Percentiles rank a stretch among this genome's conserved stretches.
phyloP scores from a whole-genome alignment of 2,888 invertebrate genomes.

The Pseudeuparius sepicola region DNA sequence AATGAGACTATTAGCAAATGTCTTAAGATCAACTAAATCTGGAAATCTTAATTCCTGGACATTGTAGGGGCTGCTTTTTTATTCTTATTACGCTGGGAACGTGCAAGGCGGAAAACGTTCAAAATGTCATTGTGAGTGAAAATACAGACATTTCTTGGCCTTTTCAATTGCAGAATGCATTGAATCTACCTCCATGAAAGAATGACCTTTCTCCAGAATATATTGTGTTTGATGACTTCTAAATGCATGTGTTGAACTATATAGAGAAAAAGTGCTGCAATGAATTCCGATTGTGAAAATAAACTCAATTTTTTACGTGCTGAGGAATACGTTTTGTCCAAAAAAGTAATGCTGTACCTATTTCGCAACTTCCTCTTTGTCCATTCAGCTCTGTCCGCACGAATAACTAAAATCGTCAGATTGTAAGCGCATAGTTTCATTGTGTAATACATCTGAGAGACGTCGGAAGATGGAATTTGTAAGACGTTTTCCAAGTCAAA shows the following conservation, averaged over 20 bases:
- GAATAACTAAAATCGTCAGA: constrained; percentile 20
- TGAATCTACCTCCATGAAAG: too few relatives aligned
- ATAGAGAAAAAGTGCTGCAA: constrained; percentile 13
- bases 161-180: too few relatives aligned
- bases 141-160: too few relatives aligned
- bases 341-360: constrained; percentile 21
- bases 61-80: too few relatives aligned
- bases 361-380: constrained; percentile 23
- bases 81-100: too few relatives aligned
- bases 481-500: constrained; percentile 28
- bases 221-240: constrained; percentile 10
- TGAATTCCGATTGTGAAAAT: constrained; percentile 13
- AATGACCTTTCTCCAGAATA: constrained; percentile 11
- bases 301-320: constrained; percentile 4
- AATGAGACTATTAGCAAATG: too few relatives aligned
- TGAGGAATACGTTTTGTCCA: constrained; percentile 3
- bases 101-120: too few relatives aligned
- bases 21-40: too few relatives aligned
- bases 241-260: constrained; percentile 10
- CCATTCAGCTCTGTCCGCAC: constrained; percentile 15
- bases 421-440: constrained; percentile 12
- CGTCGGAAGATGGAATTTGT: constrained; percentile 26
- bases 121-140: too few relatives aligned
- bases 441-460: constrained; percentile 27
- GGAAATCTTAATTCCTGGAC: too few relatives aligned